A percentile compares a stretch with the other conserved stretches of the same genome.
Conservation (phyloP, 2,797 vertebrate species). For the Notolepis coatsorum region DNA sequence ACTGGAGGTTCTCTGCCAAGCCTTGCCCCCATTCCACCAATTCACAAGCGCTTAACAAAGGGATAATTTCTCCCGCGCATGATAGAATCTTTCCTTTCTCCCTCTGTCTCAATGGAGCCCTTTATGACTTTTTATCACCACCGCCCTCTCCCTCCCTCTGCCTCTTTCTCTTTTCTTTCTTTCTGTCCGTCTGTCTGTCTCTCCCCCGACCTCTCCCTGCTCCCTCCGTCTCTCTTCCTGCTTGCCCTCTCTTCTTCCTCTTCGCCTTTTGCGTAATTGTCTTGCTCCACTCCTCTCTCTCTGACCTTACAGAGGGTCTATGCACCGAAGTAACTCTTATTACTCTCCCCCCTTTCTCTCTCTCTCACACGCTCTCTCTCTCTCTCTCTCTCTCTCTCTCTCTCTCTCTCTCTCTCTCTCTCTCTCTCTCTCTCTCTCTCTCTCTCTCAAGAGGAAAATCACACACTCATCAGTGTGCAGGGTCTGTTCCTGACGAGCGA, state of each 20-base stretch:
- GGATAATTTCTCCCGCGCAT: slow-evolving; percentile 73
- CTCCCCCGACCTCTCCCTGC: neutral
- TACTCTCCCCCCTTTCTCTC: slow-evolving; percentile 21
- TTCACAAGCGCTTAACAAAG: slow-evolving; percentile 75
- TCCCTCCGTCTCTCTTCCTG: neutral
- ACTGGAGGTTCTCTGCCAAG: slow-evolving; percentile 38
- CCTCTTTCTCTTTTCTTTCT: slow-evolving; percentile 31
- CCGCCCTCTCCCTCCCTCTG: slow-evolving; percentile 35
- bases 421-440: slow-evolving; percentile 24
- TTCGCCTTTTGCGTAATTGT: slow-evolving; percentile 27
- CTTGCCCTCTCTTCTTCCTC: slow-evolving; percentile 38
- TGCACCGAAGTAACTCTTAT: slow-evolving; percentile 49
- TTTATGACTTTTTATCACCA: slow-evolving; percentile 78
- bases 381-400: slow-evolving; percentile 15
- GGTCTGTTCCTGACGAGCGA: slow-evolving; percentile 79
- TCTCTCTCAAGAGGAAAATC: slow-evolving; percentile 76
- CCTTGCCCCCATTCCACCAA: slow-evolving; percentile 68
- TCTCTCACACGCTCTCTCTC: slow-evolving; percentile 57
- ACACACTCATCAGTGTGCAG: slow-evolving; percentile 86
- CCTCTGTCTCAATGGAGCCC: slow-evolving; percentile 66
- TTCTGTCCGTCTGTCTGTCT: slow-evolving; percentile 33
- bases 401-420: slow-evolving; percentile 26
- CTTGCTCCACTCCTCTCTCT: slow-evolving; percentile 45
- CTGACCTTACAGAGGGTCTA: slow-evolving; percentile 72
- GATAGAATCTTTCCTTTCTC: slow-evolving; percentile 83